A percentile compares a stretch with the other conserved stretches of the same genome.
Conservation (phyloP, 2,888 invertebrate species). For the Automeris io region DNA sequence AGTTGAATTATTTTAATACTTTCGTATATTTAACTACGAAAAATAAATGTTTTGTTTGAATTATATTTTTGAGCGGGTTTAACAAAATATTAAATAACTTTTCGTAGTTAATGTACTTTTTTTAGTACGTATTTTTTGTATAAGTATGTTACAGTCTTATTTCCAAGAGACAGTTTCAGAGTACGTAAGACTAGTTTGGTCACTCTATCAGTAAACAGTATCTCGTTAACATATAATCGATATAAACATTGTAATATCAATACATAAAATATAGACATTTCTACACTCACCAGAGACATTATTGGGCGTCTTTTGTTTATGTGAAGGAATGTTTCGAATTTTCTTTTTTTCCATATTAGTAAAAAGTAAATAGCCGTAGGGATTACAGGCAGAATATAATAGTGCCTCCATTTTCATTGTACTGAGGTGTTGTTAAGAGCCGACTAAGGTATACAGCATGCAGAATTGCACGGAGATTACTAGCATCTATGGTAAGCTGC, state of each 20-base stretch:
- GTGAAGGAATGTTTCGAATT: constrained; percentile 33
- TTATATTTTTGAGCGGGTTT: constrained; percentile 11
- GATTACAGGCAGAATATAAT: too few relatives aligned
- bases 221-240: not conserved
- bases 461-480: too few relatives aligned
- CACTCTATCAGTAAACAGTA: constrained; percentile 22
- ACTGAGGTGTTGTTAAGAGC: too few relatives aligned
- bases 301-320: constrained; percentile 38
- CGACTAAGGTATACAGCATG: too few relatives aligned
- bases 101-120: constrained; percentile 17
- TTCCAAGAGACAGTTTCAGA: constrained; percentile 38
- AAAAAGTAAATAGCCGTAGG: too few relatives aligned
- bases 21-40: constrained; percentile 34
- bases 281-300: constrained; percentile 31
- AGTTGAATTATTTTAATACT: constrained; percentile 31
- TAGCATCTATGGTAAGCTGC: too few relatives aligned
- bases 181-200: constrained; percentile 53
- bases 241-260: constrained; percentile 38
- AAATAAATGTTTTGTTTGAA: constrained; percentile 18
- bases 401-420: too few relatives aligned
- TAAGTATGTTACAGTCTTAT: constrained; percentile 53
- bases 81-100: constrained; percentile 8
- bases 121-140: not conserved
- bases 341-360: constrained; percentile 13
- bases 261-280: constrained; percentile 21